phyloP scores from a whole-genome alignment of 2,797 vertebrate species.

The Pipistrellus kuhlii region DNA sequence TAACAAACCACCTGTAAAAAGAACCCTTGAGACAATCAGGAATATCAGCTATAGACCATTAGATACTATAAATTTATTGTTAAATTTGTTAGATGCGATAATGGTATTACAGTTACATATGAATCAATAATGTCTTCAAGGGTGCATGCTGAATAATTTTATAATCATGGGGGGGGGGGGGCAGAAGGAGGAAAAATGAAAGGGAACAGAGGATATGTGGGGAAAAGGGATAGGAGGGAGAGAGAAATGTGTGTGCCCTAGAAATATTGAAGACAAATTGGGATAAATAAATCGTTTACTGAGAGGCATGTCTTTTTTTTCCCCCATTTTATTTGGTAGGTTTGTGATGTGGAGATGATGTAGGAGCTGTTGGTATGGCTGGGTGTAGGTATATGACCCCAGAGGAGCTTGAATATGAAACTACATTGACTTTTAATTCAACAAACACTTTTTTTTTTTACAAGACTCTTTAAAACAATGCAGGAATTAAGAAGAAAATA shows the following conservation, averaged over 20 bases:
- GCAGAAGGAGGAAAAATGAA: not conserved
- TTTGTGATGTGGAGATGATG: not conserved
- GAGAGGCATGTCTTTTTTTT: not conserved
- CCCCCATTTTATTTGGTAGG: not conserved
- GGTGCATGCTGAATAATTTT: constrained; percentile 31
- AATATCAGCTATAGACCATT: constrained; percentile 12
- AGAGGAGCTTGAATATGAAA: not conserved
- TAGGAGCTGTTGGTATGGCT: not conserved
- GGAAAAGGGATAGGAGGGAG: rapidly evolving
- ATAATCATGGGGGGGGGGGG: not conserved
- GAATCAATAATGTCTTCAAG: constrained; percentile 47
- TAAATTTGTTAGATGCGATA: constrained; percentile 35
- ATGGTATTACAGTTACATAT: not conserved
- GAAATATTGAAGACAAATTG: not conserved
- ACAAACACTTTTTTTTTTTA: not conserved
- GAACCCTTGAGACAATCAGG: not conserved
- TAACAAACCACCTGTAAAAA: constrained; percentile 26
- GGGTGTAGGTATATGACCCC: not conserved
- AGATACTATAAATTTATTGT: constrained; percentile 8
- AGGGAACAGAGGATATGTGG: rapidly evolving
- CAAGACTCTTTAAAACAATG: not conserved
- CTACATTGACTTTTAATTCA: not conserved
- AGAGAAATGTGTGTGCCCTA: not conserved
- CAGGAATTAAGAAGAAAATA: not conserved
- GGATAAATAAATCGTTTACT: not conserved